These are phyloP conservation scores for Hyposmocoma kahamanoa DNA, from an alignment of 1,140 invertebrate genomes.

Conservation along the genomic window DNA sequence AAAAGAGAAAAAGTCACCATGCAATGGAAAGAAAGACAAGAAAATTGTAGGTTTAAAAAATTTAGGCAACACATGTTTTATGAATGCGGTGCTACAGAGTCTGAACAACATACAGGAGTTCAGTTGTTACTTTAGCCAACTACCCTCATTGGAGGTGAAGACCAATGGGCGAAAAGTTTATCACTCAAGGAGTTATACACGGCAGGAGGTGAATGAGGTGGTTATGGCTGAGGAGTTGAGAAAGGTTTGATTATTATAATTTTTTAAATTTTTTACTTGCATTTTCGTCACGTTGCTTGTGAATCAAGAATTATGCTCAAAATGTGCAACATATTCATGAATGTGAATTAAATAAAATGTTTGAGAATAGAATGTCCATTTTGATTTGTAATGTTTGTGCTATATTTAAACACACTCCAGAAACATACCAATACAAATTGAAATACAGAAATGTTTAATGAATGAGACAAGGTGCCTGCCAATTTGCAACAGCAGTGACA, in stretches of 20 bases:
- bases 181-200: constrained; percentile 77
- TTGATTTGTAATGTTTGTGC: too few relatives aligned
- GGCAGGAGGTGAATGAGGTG: constrained; percentile 77
- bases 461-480: too few relatives aligned
- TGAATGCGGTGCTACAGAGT: constrained; percentile 91
- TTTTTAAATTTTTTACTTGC: background rate
- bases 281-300: too few relatives aligned
- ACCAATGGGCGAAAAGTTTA: constrained; percentile 77
- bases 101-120: constrained; percentile 91
- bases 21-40: constrained; percentile 73
- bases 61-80: constrained; percentile 92
- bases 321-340: too few relatives aligned
- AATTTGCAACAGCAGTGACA: too few relatives aligned
- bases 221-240: constrained; percentile 86
- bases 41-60: constrained; percentile 87
- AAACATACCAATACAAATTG: too few relatives aligned
- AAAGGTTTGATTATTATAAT: constrained; percentile 68
- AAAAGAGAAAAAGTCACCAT: constrained; percentile 64
- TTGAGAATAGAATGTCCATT: too few relatives aligned
- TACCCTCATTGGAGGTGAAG: constrained; percentile 82
- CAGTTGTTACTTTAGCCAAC: constrained; percentile 86
- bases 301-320: too few relatives aligned
- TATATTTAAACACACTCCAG: too few relatives aligned
- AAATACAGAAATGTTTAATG: too few relatives aligned
- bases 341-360: too few relatives aligned